Conservation (phyloP, 2,888 invertebrate species). For the Biston betularia region DNA sequence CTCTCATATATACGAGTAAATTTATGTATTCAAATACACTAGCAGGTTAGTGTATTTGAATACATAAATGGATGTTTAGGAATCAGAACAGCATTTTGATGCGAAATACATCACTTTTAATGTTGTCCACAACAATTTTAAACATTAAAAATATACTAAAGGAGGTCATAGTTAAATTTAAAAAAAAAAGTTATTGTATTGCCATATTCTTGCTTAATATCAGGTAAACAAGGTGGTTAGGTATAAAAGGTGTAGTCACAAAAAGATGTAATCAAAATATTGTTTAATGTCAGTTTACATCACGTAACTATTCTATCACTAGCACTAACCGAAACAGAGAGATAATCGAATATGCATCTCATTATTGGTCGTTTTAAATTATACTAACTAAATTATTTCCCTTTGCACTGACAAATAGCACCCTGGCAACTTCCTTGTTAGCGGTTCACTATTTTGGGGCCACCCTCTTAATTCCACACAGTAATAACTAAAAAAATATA, state of each 20-base stretch:
- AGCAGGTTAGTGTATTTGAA: too few relatives aligned
- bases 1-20: too few relatives aligned
- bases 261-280: conserved; percentile 9
- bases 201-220: neutral
- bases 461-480: conserved; percentile 49
- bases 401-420: conserved; percentile 81
- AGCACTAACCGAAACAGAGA: conserved; percentile 42
- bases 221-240: too few relatives aligned
- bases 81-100: too few relatives aligned
- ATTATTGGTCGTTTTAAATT: conserved; percentile 80
- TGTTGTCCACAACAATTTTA: too few relatives aligned
- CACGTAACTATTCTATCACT: conserved; percentile 37
- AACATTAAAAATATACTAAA: too few relatives aligned
- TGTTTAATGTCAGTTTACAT: conserved; percentile 30
- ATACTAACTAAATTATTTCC: conserved; percentile 77
- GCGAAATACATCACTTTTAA: too few relatives aligned
- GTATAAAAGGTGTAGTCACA: too few relatives aligned
- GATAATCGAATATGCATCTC: conserved; percentile 80
- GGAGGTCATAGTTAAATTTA: too few relatives aligned
- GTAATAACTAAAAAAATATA: conserved; percentile 30
- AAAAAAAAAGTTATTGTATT: neutral
- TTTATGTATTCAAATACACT: too few relatives aligned
- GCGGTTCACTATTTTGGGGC: conserved; percentile 70
- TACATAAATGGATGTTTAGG: too few relatives aligned
- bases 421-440: conserved; percentile 78